These are phyloP conservation scores for Deilephila porcellus DNA, from an alignment of 2,888 invertebrate genomes.

Conservation along the genomic window DNA sequence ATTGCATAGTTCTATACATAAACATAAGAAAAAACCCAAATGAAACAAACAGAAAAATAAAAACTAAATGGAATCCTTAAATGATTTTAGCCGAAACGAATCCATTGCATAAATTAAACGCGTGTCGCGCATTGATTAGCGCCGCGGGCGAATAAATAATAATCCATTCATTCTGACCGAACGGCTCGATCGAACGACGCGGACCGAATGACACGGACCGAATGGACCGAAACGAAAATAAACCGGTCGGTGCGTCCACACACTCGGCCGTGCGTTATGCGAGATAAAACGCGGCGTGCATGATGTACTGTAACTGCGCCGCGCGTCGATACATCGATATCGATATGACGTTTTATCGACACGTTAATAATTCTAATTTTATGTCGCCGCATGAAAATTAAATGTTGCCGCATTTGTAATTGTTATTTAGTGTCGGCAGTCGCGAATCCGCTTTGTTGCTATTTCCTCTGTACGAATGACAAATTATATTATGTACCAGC, in stretches of 20 bases:
- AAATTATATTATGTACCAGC: constrained; percentile 16
- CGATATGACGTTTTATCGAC: constrained; percentile 25
- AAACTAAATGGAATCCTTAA: constrained; percentile 29
- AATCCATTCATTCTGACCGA: constrained; percentile 62
- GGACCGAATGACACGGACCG: constrained; percentile 30
- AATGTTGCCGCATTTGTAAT: constrained; percentile 26
- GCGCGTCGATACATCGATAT: constrained; percentile 20
- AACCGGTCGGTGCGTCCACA: constrained; percentile 57
- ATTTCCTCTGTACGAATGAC: constrained; percentile 21
- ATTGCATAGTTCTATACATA: neutral
- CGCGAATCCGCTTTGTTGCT: constrained; percentile 19
- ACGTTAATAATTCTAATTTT: constrained; percentile 27
- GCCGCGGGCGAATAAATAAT: constrained; percentile 75
- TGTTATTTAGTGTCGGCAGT: constrained; percentile 23
- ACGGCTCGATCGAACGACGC: constrained; percentile 22
- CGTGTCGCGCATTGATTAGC: constrained; percentile 73
- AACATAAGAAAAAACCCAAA: neutral
- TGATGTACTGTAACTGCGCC: constrained; percentile 31
- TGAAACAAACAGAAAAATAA: constrained; percentile 13
- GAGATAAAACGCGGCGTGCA: constrained; percentile 51
- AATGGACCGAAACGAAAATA: constrained; percentile 45
- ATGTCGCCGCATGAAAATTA: constrained; percentile 23
- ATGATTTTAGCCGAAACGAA: constrained; percentile 55
- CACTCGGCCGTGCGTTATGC: constrained; percentile 52
- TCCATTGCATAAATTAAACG: constrained; percentile 67